These are phyloP conservation scores for Dreissena rostriformis DNA, from an alignment of 1,140 invertebrate genomes.

Conservation along the genomic window DNA sequence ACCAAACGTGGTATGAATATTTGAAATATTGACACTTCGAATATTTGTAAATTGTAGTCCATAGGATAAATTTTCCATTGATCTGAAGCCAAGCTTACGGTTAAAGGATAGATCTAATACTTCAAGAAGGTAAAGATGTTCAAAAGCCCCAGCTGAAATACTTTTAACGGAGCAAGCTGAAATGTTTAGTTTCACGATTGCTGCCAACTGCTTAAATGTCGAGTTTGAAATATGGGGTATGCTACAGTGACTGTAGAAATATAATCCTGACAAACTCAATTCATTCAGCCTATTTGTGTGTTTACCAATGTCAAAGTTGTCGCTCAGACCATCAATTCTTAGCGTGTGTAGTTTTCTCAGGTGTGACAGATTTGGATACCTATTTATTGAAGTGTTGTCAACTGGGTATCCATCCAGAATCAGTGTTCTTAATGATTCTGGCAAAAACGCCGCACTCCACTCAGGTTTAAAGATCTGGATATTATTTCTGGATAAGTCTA, in stretches of 20 bases:
- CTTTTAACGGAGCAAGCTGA: constrained; percentile 30
- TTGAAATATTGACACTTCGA: constrained; percentile 10
- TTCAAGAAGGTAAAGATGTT: constrained; percentile 8
- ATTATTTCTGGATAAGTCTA: constrained; percentile 11
- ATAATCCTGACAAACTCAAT: neutral
- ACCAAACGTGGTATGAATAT: neutral
- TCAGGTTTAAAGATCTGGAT: neutral
- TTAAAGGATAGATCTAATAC: constrained; percentile 46
- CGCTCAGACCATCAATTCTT: neutral
- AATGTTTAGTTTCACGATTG: constrained; percentile 38
- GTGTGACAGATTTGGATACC: constrained; percentile 2
- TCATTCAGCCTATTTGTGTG: neutral
- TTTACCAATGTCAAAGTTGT: neutral
- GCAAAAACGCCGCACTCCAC: neutral
- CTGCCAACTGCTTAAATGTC: neutral
- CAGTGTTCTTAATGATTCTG: neutral
- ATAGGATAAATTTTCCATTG: constrained; percentile 10
- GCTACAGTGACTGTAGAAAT: constrained; percentile 2
- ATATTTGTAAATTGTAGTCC: constrained; percentile 34
- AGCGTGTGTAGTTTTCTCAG: neutral
- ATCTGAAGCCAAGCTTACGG: constrained; percentile 10
- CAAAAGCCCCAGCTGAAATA: constrained; percentile 26
- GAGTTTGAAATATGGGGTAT: neutral
- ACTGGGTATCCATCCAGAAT: neutral
- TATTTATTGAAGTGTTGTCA: neutral